Base-by-base conservation (phyloP, 2,113 vertebrate species). In the Caracal caracal region DNA sequence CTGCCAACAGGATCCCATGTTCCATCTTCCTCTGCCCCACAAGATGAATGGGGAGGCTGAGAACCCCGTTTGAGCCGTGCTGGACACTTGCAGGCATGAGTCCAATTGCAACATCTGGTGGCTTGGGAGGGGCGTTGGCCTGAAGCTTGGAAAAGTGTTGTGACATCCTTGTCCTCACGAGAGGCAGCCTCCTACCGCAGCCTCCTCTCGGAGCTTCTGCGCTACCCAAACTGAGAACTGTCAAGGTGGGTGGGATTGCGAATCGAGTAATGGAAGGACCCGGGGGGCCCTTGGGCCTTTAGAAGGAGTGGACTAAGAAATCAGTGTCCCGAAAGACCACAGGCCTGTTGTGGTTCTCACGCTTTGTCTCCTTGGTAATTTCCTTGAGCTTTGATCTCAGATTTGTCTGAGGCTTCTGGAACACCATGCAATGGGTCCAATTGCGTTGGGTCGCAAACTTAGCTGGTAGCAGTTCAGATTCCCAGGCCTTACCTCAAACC, bases 71-170 rank as follows among this genome's bases (percentile, higher is more conserved):
- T 6, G 65, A 81, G 59, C 49, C 0, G 0, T 76, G n/a, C 70
- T 93, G 87, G 90, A 96, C 40, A 59, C 47, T 80, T 0, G 0
- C 66, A 78, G 93, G 93, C 95, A 83, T 10, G 5, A 56, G 95
- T 86, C 95, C 96, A 95, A 90, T 84, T 95, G 84, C 75, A 95
- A 96, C 97, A 98, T 98, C 97, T 97, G 96, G 83, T 81, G 70
- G 26, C 95, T 80, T 93, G 93, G 87, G 94, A 94, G 94, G 90
- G 90, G 20, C 0, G 1, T 22, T 97, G 96, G 96, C 97, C 95
- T 43, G 86, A 90, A 95, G 96, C 95, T 97, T 70, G 90, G 97
- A 98, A 98, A 97, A 96, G 63, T 91, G 92, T 97, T 97, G 92
- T 97, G 97, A 98, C 96, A 97, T 93, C 87, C 83, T 91, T 93